A percentile compares a stretch with the other conserved stretches of the same genome.
Evolutionary conservation across 2,113 vertebrate species (phyloP).

Genomic region (Rhinopomastus cyanomelas): DNA sequence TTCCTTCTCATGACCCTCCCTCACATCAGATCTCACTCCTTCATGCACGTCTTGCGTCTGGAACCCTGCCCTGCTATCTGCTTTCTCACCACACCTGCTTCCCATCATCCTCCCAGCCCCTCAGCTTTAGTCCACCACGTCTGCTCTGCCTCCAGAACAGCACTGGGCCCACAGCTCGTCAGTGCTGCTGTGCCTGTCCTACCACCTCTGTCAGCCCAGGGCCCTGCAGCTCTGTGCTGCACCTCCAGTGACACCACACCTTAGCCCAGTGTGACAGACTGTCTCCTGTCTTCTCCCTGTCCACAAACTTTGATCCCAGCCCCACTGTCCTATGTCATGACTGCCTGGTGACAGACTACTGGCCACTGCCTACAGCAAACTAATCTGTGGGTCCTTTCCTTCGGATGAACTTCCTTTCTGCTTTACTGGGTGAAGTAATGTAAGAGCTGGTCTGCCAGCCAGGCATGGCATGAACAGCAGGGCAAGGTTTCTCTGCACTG

Average conservation of each 20-base stretch:
- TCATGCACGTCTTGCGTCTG: neutral
- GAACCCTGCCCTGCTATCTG: conserved; percentile 2
- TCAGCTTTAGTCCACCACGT: neutral
- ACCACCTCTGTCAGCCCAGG: neutral
- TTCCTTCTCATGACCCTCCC: conserved; percentile 32
- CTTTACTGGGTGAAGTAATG: neutral
- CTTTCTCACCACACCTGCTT: neutral
- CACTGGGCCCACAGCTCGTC: neutral
- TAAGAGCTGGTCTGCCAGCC: neutral
- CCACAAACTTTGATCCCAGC: neutral
- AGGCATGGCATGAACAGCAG: neutral
- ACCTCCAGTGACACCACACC: neutral
- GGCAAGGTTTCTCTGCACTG: neutral
- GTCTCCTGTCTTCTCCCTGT: neutral
- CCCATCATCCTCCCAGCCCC: neutral
- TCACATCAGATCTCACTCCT: neutral
- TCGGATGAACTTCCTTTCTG: neutral
- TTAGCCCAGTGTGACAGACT: neutral
- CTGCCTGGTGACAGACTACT: neutral
- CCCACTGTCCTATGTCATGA: neutral
- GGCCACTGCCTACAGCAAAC: neutral
- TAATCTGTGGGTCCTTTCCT: neutral
- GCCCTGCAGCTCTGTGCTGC: neutral
- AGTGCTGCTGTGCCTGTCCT: neutral
- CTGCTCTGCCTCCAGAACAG: neutral